Percentiles rank a stretch among this genome's conserved stretches.
Conservation (phyloP, 2,797 vertebrate genomes). For the Euphonia xanthogaster region DNA sequence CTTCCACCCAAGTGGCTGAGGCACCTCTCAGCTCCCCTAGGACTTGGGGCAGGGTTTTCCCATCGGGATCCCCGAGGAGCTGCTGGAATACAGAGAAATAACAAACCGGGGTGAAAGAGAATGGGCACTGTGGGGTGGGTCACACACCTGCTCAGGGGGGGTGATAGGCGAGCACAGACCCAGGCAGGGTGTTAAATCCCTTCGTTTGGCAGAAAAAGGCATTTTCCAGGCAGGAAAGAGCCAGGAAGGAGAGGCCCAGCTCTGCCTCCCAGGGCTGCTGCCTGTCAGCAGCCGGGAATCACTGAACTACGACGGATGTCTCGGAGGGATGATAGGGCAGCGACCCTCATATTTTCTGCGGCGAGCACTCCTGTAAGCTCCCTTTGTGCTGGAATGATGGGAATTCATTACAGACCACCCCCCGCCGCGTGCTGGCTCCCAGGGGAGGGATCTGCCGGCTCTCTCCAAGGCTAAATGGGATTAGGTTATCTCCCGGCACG, state of each 20-base stretch:
- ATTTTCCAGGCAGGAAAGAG: neutral
- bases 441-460: conserved; percentile 34
- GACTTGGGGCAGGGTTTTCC: neutral
- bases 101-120: accelerated
- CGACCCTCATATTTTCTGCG: conserved; percentile 53
- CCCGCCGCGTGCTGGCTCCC: neutral
- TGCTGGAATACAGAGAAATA: accelerated
- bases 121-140: accelerated
- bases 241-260: neutral
- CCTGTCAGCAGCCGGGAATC: conserved; percentile 43
- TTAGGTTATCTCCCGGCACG: conserved; percentile 22
- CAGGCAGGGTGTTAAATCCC: accelerated
- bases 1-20: accelerated
- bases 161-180: accelerated
- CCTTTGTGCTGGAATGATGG: conserved; percentile 54
- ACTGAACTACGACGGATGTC: conserved; percentile 30
- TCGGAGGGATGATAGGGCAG: conserved; percentile 59
- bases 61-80: neutral
- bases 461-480: conserved; percentile 26
- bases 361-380: conserved; percentile 31
- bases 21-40: neutral
- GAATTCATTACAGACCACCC: conserved; percentile 58
- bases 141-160: accelerated
- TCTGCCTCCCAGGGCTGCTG: neutral
- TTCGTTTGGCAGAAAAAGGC: neutral